These are phyloP conservation scores for Nansenia antarctica DNA, from an alignment of 2,113 vertebrate species.

Conservation along the genomic window DNA sequence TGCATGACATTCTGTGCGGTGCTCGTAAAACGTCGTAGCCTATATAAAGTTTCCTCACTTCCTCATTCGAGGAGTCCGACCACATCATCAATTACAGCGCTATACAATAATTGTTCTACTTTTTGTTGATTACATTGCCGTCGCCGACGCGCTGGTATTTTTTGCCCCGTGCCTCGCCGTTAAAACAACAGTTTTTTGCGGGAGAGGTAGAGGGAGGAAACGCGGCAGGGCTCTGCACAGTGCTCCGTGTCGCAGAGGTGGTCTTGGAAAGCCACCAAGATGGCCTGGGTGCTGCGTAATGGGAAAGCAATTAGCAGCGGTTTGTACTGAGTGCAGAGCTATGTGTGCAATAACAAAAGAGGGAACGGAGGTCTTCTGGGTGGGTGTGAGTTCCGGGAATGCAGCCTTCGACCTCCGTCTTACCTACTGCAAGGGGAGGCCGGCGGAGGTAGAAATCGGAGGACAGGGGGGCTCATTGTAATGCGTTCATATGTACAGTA, in stretches of 20 bases:
- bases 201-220: not conserved
- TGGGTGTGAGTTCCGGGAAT: constrained; percentile 20
- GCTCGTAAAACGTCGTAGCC: too few species aligned
- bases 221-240: not conserved
- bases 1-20: too few species aligned
- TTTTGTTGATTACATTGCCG: too few species aligned
- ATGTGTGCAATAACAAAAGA: constrained; percentile 69
- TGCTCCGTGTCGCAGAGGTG: constrained; percentile 74
- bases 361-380: constrained; percentile 57
- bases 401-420: not conserved
- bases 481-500: not conserved
- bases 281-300: constrained; percentile 81
- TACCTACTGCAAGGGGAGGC: not conserved
- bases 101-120: too few species aligned
- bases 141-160: too few species aligned
- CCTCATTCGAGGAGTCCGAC: too few species aligned
- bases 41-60: too few species aligned
- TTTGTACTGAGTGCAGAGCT: constrained; percentile 70
- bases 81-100: too few species aligned
- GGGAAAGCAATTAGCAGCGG: constrained; percentile 89
- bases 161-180: too few species aligned
- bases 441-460: too few species aligned
- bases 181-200: not conserved
- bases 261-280: constrained; percentile 85
- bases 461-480: not conserved